phyloP scores from a whole-genome alignment of 2,113 vertebrate genomes.

The Melanostigma gelatinosum region DNA sequence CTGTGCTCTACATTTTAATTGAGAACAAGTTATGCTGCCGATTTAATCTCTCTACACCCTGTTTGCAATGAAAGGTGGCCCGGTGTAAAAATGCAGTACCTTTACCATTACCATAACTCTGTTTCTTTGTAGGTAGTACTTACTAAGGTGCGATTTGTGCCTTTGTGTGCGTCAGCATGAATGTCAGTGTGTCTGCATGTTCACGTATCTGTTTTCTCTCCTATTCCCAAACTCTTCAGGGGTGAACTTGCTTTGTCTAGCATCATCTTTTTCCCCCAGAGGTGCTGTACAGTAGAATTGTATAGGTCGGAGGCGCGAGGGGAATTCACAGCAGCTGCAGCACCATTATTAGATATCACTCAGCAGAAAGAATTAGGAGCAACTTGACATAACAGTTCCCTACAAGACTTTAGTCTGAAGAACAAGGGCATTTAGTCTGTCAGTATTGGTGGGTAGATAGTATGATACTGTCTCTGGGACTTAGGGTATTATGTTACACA shows the following conservation, averaged over 20 bases:
- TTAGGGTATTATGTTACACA: conserved; percentile 34
- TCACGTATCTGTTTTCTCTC: conserved; percentile 32
- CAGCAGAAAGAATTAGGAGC: conserved; percentile 12
- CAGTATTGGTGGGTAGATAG: conserved; percentile 20
- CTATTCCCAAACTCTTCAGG: conserved; percentile 41
- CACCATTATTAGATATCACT: conserved; percentile 48
- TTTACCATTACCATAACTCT: conserved; percentile 31
- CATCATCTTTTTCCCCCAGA: conserved; percentile 36
- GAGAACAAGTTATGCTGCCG: conserved; percentile 54
- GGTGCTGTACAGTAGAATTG: conserved; percentile 43
- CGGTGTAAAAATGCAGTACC: conserved; percentile 51
- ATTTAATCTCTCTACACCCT: conserved; percentile 61
- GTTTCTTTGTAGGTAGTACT: conserved; percentile 37
- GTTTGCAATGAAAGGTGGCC: conserved; percentile 39
- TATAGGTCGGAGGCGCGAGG: conserved; percentile 17
- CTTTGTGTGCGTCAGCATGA: conserved; percentile 21
- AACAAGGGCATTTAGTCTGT: conserved; percentile 31
- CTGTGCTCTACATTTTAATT: conserved; percentile 61
- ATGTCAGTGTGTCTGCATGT: conserved; percentile 5
- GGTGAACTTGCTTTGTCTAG: conserved; percentile 52
- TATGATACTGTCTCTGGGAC: conserved; percentile 26
- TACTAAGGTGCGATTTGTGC: conserved; percentile 26
- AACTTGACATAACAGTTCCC: conserved; percentile 51
- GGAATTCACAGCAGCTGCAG: conserved; percentile 56
- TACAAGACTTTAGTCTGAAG: conserved; percentile 36